Evolutionary conservation across 2,888 invertebrate species (phyloP).

Genomic region (Rhyacophila evoluta): DNA sequence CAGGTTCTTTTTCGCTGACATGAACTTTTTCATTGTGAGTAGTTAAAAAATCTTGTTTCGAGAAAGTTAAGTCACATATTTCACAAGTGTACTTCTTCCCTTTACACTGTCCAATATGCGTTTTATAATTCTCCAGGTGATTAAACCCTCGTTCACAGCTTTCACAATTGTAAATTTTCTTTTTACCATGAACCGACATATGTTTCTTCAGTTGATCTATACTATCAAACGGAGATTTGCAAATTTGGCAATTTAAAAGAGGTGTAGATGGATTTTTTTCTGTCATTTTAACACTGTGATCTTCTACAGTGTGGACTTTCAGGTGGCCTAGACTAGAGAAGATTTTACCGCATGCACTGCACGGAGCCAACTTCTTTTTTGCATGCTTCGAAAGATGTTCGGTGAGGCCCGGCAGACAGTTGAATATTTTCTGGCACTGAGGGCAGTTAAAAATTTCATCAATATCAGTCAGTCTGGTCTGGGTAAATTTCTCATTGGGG

Average conservation of each 20-base stretch:
- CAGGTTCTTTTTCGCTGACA: not conserved
- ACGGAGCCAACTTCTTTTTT: slow-evolving; percentile 26
- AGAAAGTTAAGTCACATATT: slow-evolving; percentile 59
- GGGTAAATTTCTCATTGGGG: slow-evolving; percentile 44
- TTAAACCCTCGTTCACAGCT: slow-evolving; percentile 44
- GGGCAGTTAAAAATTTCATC: slow-evolving; percentile 41
- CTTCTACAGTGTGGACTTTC: slow-evolving; percentile 38
- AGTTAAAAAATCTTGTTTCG: slow-evolving; percentile 57
- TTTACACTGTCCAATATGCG: slow-evolving; percentile 32
- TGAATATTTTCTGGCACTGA: slow-evolving; percentile 45
- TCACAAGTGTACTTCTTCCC: slow-evolving; percentile 57
- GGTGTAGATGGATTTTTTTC: slow-evolving; percentile 28
- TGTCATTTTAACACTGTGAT: slow-evolving; percentile 26
- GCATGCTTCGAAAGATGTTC: slow-evolving; percentile 40
- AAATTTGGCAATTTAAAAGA: slow-evolving; percentile 37
- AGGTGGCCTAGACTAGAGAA: slow-evolving; percentile 26
- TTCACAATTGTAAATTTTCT: slow-evolving; percentile 47
- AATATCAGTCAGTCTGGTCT: slow-evolving; percentile 34
- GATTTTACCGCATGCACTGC: slow-evolving; percentile 42
- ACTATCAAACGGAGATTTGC: slow-evolving; percentile 31
- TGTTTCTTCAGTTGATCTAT: slow-evolving; percentile 40
- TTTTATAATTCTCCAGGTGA: slow-evolving; percentile 40
- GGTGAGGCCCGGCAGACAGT: slow-evolving; percentile 31
- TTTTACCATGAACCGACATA: slow-evolving; percentile 43
- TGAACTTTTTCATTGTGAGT: slow-evolving; percentile 42